Conservation (phyloP, 2,113 vertebrate species). For the Amphiprion ocellaris region DNA sequence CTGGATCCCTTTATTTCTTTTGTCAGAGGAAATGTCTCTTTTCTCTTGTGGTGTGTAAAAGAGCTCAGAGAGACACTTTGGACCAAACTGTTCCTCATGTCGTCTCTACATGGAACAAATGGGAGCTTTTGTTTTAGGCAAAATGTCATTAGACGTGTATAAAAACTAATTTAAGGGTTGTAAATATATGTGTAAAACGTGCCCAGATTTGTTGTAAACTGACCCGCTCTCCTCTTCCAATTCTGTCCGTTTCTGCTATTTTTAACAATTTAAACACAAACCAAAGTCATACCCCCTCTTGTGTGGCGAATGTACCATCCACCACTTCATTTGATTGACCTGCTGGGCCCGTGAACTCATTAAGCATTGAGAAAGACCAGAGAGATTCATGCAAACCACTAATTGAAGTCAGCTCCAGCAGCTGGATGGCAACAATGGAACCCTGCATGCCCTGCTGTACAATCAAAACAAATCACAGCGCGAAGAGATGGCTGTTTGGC, state of each 20-base stretch:
- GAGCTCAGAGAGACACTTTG: conserved; percentile 42
- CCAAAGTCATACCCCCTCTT: conserved; percentile 2
- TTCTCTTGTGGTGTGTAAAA: conserved; percentile 63
- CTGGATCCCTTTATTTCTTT: conserved; percentile 78
- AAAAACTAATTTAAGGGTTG: conserved; percentile 10
- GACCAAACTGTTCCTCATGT: conserved; percentile 15
- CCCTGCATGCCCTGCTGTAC: conserved; percentile 67
- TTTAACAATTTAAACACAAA: neutral
- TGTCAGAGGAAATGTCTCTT: conserved; percentile 77
- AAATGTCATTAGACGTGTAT: neutral
- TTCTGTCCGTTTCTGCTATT: conserved; percentile 1
- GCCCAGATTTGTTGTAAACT: neutral
- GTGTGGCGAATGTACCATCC: conserved; percentile 30
- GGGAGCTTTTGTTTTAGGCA: conserved; percentile 5
- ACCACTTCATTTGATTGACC: conserved; percentile 59
- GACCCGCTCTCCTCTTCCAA: neutral
- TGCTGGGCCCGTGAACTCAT: conserved; percentile 66
- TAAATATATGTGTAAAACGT: neutral
- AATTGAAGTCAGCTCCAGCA: conserved; percentile 79
- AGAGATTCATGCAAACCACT: conserved; percentile 73
- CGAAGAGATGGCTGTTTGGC: conserved; percentile 71
- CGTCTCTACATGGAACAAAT: neutral
- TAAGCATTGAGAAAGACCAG: conserved; percentile 69
- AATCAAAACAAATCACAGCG: conserved; percentile 77
- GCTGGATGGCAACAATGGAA: conserved; percentile 78